Evolutionary conservation across 1,140 invertebrate species (phyloP), one percentile per base, ranked within the genome.

Genomic region (Melipona quadrifasciata): DNA sequence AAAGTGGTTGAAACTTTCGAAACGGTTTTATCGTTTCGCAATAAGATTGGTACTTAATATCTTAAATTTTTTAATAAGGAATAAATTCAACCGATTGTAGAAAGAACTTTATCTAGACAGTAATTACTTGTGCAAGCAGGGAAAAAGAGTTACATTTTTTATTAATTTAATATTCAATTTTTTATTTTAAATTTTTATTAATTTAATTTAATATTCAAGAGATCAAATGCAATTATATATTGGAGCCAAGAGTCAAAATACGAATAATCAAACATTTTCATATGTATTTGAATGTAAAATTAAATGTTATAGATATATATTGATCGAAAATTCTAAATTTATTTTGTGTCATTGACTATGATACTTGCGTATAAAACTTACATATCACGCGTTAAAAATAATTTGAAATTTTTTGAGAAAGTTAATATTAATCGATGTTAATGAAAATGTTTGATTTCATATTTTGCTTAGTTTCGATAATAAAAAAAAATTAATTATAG

Each of bases 1-100:
- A 84, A 84, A 71, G 75, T 79, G 76, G 31, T 57, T 76, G 24
- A 71, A 64, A 84, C 74, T 79, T 84, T 75, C 75, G 67, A 84
- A 73, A 57, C 19, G 61, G 21, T 39, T 65, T 71, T 77, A 82
- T 79, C 67, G 51, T 55, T 47, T 34, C 55, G 16, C 39, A 64
- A 79, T 71, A 47, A 51, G 55, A 53, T 27, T 27, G 39, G 27
- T 21, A 53, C 57, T 58, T 34, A 53, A 58, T 53, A 53, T 14
- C 31, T 78, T 31, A 34, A 19, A 83, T 53, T 39, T 24, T 68
- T 34, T n/a, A 27, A 78, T 70, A 65, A n/a, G 5, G 16, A 19
- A 10, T 19, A 5, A n/a, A 53, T 39, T 74, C 74, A 53, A 64
- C 58, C 31, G n/a, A 16, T 55, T 65, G 55, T 58, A 17, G n/a